phyloP scores from a whole-genome alignment of 2,113 vertebrate species.

The Arenaria interpres region DNA sequence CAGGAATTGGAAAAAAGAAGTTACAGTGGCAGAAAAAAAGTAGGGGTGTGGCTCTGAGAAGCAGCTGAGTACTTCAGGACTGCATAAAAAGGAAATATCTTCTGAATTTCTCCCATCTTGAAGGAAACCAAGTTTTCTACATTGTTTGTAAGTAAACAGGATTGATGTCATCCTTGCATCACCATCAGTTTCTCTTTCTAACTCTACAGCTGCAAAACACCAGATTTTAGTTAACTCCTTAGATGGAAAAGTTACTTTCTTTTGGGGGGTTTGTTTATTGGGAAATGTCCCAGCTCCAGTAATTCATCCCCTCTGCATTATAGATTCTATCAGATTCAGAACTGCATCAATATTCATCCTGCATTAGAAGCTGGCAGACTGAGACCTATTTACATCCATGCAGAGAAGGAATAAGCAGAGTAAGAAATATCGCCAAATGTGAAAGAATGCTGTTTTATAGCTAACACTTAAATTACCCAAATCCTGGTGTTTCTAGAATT shows the following conservation, averaged over 20 bases:
- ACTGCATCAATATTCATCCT: background rate
- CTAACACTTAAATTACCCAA: background rate
- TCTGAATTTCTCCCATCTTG: background rate
- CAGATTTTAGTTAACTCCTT: background rate
- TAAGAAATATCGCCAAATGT: background rate
- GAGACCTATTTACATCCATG: background rate
- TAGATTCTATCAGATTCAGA: background rate
- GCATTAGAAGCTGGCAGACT: background rate
- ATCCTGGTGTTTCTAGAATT: background rate
- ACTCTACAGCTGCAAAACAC: background rate
- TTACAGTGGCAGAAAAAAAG: background rate
- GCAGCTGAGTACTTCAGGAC: background rate
- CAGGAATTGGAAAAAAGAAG: background rate
- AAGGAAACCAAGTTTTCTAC: background rate
- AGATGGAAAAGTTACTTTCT: background rate
- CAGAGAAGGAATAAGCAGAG: conserved; percentile 1
- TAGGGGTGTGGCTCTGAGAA: background rate
- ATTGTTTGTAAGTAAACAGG: background rate
- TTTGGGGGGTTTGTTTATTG: background rate
- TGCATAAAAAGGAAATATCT: background rate
- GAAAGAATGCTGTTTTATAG: background rate
- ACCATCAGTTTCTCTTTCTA: background rate
- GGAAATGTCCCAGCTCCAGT: background rate
- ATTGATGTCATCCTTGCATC: background rate
- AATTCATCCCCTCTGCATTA: background rate